Percentiles rank a stretch among this genome's conserved stretches.
Conservation (phyloP, 2,888 invertebrate species). For the Scotopteryx bipunctaria region DNA sequence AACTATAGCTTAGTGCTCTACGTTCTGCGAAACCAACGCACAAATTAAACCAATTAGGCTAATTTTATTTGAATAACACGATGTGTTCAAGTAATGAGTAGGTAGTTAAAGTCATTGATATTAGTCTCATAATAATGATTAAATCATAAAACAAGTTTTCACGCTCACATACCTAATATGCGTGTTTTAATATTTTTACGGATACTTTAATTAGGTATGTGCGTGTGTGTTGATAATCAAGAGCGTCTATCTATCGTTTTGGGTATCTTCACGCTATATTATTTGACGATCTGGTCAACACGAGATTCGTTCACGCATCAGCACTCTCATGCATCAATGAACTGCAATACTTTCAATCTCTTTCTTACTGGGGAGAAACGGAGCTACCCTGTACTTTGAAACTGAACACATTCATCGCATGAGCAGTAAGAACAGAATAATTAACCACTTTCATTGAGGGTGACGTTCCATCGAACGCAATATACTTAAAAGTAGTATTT, state of each 20-base stretch:
- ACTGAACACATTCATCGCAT: not conserved
- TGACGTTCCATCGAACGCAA: no score
- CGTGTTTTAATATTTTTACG: conserved; percentile 50
- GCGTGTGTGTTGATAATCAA: conserved; percentile 39
- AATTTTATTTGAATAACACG: no score
- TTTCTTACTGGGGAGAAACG: conserved; percentile 35
- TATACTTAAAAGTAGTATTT: no score
- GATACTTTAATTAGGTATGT: conserved; percentile 42
- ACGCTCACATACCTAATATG: conserved; percentile 37
- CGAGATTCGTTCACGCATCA: conserved; percentile 46
- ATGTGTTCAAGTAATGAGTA: no score
- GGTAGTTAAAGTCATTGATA: no score
- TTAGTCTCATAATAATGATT: no score
- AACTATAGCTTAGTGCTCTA: not conserved
- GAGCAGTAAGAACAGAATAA: not conserved
- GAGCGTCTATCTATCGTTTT: conserved; percentile 48
- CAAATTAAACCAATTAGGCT: no score
- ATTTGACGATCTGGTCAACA: conserved; percentile 29
- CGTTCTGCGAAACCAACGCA: no score
- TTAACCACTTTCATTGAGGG: not conserved
- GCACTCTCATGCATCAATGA: conserved; percentile 28
- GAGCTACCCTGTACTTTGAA: not conserved
- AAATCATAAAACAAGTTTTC: no score
- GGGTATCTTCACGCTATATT: conserved; percentile 43
- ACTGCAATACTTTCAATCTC: conserved; percentile 36